These are phyloP conservation scores for Eumeta japonica DNA, from an alignment of 1,140 invertebrate species.

Conservation along the genomic window DNA sequence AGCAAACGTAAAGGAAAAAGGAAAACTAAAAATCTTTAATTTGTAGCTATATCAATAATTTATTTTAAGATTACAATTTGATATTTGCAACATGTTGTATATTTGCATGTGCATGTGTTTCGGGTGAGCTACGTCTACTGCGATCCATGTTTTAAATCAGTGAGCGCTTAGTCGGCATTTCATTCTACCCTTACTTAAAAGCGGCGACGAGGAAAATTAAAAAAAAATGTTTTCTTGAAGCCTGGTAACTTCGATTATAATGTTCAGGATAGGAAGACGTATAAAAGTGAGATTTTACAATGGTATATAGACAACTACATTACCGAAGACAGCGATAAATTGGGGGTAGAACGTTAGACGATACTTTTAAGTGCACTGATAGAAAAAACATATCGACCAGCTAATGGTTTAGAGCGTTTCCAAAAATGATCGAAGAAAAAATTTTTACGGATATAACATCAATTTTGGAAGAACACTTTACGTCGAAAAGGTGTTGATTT, in stretches of 20 bases:
- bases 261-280: neutral
- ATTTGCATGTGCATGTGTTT: no score
- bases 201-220: constrained; percentile 2
- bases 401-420: neutral
- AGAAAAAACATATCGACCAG: neutral
- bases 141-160: no score
- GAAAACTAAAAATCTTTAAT: no score
- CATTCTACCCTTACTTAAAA: neutral
- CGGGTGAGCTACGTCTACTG: no score
- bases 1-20: no score
- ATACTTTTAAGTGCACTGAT: constrained; percentile 4
- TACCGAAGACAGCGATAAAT: neutral
- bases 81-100: no score
- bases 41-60: no score
- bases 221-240: neutral
- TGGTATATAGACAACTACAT: neutral
- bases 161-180: no score
- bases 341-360: neutral
- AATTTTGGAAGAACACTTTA: neutral
- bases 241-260: neutral
- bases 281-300: constrained; percentile 1
- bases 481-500: neutral
- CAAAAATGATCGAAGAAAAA: neutral
- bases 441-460: neutral
- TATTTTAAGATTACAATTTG: no score